Evolutionary conservation across 1,140 invertebrate species (phyloP), one percentile per base, ranked within the genome.

Genomic region (Callitettix versicolor): DNA sequence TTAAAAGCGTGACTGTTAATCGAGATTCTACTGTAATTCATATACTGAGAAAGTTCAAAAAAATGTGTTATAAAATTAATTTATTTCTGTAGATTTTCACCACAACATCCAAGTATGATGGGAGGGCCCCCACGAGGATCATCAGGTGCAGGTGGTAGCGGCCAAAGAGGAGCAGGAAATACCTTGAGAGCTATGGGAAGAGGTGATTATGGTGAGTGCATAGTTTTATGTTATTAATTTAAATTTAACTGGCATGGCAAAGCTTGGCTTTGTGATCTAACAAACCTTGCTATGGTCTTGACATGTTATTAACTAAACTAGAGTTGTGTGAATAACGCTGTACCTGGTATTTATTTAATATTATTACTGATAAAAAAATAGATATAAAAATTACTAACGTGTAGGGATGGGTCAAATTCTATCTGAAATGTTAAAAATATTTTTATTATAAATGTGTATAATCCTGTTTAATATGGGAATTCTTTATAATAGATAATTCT

Each of bases 121-220:
- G 70, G 77, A 62, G 79, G 79, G 57, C 76, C 79, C 70, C 74
- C 78, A 56, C 71, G 79, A 69, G 78, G 79, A 62, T 83, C 77
- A 68, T 82, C 69, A 75, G 74, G 62, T 71, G 72, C 53, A 2
- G 18, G 21, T 14, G 18, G 21, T 14, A 33, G 21, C n/a, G 44
- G 53, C 9, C 26, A 21, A 21, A 67, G 76, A 48, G 68, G 74
- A 15, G 69, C 62, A 62, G 71, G 64, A n/a, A 67, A 65, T 59
- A 72, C 76, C 63, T 76, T 86, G 73, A 77, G 85, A 68, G 80
- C 85, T 60, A 85, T 89, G 76, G 83, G 85, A 63, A 78, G 84
- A 64, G 84, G 83, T 63, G 87, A 90, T 71, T 91, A 91, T 76
- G 87, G 87, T 90, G 81, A 88, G 86, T 59, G 33, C n/a, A 5